Evolutionary conservation across 1,140 invertebrate genomes (phyloP).

Genomic region (Lasaia peninsularis): DNA sequence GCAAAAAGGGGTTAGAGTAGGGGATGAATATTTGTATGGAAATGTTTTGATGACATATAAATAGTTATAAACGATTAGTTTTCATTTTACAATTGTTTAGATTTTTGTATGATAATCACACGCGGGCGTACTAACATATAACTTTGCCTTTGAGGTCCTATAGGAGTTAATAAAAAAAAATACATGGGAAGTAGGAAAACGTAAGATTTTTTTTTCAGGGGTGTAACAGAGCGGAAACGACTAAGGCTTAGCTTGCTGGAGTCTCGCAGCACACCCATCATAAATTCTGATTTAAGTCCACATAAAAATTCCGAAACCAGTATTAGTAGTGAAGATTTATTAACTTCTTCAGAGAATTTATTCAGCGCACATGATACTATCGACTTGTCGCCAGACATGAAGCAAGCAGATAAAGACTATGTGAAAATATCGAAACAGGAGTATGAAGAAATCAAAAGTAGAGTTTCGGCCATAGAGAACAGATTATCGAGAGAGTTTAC

Average conservation of each 20-base stretch:
- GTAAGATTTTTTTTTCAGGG: constrained; percentile 43
- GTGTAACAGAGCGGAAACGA: constrained; percentile 63
- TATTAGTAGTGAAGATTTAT: constrained; percentile 59
- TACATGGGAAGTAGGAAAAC: not conserved
- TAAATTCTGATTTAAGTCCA: constrained; percentile 49
- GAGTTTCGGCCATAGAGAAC: constrained; percentile 84
- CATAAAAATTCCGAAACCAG: constrained; percentile 67
- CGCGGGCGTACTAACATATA: too few relatives aligned
- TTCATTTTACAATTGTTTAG: too few relatives aligned
- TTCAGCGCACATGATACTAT: constrained; percentile 64
- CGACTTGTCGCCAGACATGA: constrained; percentile 64
- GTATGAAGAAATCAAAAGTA: constrained; percentile 85
- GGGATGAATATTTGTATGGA: too few relatives aligned
- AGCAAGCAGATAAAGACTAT: constrained; percentile 77
- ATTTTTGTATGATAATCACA: too few relatives aligned
- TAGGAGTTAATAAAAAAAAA: too few relatives aligned
- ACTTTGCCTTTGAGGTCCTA: too few relatives aligned
- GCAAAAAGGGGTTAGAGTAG: too few relatives aligned
- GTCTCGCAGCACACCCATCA: constrained; percentile 51
- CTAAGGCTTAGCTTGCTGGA: constrained; percentile 64
- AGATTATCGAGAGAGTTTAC: constrained; percentile 83
- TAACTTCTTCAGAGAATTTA: constrained; percentile 68
- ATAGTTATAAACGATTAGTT: too few relatives aligned
- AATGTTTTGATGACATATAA: too few relatives aligned
- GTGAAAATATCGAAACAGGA: constrained; percentile 84